phyloP scores from a whole-genome alignment of 1,140 invertebrate species.

The Hormaphis cornu region DNA sequence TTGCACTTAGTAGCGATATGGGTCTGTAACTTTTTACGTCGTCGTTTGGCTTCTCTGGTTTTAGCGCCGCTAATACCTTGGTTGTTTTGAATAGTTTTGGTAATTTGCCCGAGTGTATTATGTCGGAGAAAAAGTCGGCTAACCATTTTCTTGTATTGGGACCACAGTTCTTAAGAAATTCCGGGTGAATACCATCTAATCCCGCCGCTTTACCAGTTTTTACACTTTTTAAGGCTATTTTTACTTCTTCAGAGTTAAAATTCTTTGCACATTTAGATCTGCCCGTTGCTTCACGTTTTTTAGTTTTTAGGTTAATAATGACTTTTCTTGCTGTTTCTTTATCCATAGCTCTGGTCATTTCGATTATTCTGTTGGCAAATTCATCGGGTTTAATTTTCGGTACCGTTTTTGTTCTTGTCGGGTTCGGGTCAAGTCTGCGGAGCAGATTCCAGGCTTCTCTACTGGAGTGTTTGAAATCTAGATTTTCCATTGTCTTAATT shows the following conservation, averaged over 20 bases:
- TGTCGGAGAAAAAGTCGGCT: not conserved
- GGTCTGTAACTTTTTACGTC: constrained; percentile 28
- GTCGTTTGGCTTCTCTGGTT: constrained; percentile 31
- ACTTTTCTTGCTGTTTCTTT: constrained; percentile 9
- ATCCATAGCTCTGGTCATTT: constrained; percentile 16
- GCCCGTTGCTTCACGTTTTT: constrained; percentile 9
- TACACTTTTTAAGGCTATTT: constrained; percentile 30
- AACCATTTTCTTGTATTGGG: constrained; percentile 20
- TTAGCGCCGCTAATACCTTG: constrained; percentile 27
- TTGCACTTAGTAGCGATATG: constrained; percentile 22
- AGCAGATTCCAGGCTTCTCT: constrained; percentile 7
- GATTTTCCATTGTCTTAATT: not conserved
- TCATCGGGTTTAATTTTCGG: constrained; percentile 10
- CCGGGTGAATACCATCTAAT: constrained; percentile 18
- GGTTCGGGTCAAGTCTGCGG: not conserved
- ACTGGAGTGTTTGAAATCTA: constrained; percentile 27
- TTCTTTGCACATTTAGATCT: not conserved
- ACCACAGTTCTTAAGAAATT: constrained; percentile 14
- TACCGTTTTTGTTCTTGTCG: not conserved
- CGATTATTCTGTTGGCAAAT: constrained; percentile 17
- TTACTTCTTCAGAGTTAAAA: constrained; percentile 9
- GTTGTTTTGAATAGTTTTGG: constrained; percentile 33
- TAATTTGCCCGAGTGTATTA: not conserved
- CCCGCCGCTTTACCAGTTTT: constrained; percentile 24
- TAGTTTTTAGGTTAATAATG: not conserved